Conservation (phyloP, 2,113 vertebrate genomes). For the Dinomys branickii region DNA sequence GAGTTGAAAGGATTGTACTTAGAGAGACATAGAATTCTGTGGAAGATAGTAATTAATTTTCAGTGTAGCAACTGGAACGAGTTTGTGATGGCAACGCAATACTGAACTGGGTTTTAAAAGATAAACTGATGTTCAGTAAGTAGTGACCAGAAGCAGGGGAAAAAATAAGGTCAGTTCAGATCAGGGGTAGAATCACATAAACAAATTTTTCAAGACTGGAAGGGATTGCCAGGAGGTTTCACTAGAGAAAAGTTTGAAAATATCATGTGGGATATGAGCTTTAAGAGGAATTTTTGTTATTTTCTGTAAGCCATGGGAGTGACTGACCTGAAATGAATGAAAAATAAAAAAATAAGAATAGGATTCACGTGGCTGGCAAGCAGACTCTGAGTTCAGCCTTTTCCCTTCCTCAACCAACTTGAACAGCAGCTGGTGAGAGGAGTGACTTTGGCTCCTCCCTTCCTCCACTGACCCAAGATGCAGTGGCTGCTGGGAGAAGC, state of each 20-base stretch:
- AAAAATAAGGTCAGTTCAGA: background rate
- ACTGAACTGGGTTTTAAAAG: background rate
- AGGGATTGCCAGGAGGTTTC: background rate
- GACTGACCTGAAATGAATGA: background rate
- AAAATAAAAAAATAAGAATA: background rate
- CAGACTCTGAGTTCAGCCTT: background rate
- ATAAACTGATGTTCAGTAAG: background rate
- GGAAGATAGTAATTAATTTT: background rate
- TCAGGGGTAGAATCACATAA: background rate
- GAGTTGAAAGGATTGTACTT: background rate
- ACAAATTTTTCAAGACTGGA: background rate
- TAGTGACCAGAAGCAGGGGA: background rate
- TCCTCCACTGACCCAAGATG: background rate
- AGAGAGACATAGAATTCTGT: background rate
- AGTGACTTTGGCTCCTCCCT: background rate
- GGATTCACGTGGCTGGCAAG: background rate
- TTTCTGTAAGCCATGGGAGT: background rate
- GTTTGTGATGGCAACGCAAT: background rate
- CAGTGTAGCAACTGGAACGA: background rate
- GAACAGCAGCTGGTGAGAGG: background rate
- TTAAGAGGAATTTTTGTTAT: background rate
- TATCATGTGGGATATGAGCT: background rate
- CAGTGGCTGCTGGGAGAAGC: background rate
- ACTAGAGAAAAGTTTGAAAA: background rate
- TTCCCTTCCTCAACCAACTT: background rate